phyloP scores from a whole-genome alignment of 2,113 vertebrate genomes.

The Microcebus jonahi region DNA sequence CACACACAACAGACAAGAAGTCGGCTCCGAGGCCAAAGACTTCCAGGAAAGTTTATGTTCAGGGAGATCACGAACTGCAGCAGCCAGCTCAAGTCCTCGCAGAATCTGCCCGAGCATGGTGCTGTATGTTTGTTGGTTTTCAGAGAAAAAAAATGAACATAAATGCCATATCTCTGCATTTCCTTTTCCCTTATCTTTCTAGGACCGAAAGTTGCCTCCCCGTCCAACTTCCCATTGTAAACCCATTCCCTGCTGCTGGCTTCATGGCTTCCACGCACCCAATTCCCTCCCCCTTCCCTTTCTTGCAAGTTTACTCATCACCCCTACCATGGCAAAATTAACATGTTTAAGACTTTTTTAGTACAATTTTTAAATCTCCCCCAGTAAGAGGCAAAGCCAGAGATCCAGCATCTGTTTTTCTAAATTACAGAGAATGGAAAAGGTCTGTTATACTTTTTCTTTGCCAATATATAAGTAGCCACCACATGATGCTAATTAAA shows the following conservation, averaged over 20 bases:
- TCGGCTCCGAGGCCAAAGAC: constrained; percentile 51
- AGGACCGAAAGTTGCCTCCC: too few species aligned
- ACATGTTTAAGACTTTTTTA: background rate
- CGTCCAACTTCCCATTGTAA: background rate
- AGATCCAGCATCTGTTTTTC: background rate
- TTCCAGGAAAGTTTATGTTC: constrained; percentile 64
- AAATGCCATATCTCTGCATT: background rate
- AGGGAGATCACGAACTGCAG: constrained; percentile 12
- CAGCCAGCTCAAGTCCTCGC: background rate
- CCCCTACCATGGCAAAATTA: background rate
- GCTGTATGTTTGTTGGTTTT: background rate
- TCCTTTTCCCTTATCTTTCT: background rate
- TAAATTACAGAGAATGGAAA: background rate
- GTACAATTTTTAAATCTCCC: background rate
- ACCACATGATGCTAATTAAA: constrained; percentile 33
- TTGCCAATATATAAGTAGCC: background rate
- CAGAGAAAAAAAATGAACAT: background rate
- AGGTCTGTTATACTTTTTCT: background rate
- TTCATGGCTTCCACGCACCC: accelerated
- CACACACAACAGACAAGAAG: constrained; percentile 35
- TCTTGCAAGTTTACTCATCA: background rate
- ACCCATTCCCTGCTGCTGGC: background rate
- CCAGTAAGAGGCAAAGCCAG: background rate
- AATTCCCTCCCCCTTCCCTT: background rate
- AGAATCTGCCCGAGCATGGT: background rate